phyloP scores from a whole-genome alignment of 2,113 vertebrate species.

The Physeter macrocephalus region DNA sequence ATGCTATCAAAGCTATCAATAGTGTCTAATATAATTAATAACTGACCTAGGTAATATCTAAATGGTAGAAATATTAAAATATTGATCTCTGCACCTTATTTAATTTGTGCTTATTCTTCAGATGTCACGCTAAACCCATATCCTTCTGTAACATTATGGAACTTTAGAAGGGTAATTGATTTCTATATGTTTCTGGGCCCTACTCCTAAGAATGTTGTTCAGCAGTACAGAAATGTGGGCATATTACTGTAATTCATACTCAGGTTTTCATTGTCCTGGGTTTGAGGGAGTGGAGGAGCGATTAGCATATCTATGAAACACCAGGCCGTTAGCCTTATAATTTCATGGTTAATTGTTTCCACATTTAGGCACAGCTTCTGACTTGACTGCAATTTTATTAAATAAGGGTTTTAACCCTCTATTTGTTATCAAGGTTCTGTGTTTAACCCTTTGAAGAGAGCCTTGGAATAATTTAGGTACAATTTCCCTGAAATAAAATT shows the following conservation, averaged over 20 bases:
- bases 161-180: constrained; percentile 75
- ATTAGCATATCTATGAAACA: not conserved
- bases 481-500: not conserved
- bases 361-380: not conserved
- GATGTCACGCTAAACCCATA: constrained; percentile 69
- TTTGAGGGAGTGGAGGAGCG: not conserved
- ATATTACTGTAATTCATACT: not conserved
- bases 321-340: not conserved
- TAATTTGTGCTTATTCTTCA: not conserved
- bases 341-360: not conserved
- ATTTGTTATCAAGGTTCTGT: not conserved
- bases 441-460: not conserved
- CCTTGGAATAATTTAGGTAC: not conserved
- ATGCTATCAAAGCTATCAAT: not conserved
- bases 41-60: not conserved
- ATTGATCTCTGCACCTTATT: not conserved
- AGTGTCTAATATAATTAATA: not conserved
- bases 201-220: constrained; percentile 86
- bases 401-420: not conserved
- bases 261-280: not conserved
- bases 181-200: constrained; percentile 89
- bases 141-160: constrained; percentile 71
- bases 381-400: not conserved
- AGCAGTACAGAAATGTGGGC: constrained; percentile 86
- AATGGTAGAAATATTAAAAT: not conserved